Evolutionary conservation across 2,888 invertebrate species (phyloP).

Genomic region (Heliconius ethilla): DNA sequence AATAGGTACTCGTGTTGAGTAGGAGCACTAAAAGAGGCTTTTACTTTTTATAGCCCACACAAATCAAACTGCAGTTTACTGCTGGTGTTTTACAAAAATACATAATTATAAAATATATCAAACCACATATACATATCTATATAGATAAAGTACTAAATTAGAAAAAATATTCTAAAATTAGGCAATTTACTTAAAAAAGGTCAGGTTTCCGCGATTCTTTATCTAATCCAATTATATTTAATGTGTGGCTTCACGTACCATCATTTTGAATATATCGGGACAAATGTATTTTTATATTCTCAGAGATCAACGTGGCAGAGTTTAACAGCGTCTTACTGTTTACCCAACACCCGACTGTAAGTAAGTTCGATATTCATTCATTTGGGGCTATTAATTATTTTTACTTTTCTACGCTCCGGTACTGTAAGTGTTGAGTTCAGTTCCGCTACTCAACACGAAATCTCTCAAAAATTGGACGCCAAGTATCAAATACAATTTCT

Average conservation of each 20-base stretch:
- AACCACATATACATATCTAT: background rate
- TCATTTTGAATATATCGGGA: background rate
- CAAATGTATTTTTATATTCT: background rate
- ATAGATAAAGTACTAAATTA: constrained; percentile 2
- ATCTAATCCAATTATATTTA: constrained; percentile 40
- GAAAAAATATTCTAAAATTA: constrained; percentile 28
- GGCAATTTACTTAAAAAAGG: constrained; percentile 40
- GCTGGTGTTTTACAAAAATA: no score
- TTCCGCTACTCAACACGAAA: no score
- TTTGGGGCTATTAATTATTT: no score
- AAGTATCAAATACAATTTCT: no score
- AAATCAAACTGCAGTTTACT: background rate
- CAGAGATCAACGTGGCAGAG: background rate
- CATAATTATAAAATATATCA: background rate
- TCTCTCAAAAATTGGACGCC: no score
- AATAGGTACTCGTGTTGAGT: no score
- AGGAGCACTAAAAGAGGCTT: background rate
- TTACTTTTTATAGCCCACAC: background rate
- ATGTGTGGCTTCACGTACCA: constrained; percentile 26
- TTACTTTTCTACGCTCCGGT: no score
- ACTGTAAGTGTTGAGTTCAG: no score
- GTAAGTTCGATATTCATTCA: no score
- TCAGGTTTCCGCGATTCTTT: constrained; percentile 39
- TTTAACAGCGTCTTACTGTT: no score
- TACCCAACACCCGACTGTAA: no score